Evolutionary conservation across 2,797 vertebrate species (phyloP).

Genomic region (Gymnoscopelus braueri): DNA sequence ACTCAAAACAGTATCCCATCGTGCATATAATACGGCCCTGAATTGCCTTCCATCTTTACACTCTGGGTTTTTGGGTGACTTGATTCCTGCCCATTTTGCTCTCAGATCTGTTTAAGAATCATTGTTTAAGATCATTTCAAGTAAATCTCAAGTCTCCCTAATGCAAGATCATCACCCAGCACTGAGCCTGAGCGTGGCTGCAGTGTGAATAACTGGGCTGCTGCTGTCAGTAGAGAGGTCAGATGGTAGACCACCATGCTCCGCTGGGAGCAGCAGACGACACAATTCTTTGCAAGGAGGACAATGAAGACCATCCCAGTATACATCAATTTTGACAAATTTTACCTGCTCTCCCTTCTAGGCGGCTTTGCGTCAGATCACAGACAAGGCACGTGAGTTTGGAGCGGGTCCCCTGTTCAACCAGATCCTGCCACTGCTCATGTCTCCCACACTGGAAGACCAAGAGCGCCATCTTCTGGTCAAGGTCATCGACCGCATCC

Average conservation of each 20-base stretch:
- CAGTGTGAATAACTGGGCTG: slow-evolving; percentile 58
- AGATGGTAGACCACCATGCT: slow-evolving; percentile 9
- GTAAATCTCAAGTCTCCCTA: not conserved
- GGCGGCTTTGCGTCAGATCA: slow-evolving; percentile 97
- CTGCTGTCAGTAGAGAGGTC: slow-evolving; percentile 49
- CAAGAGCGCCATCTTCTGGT: slow-evolving; percentile 98
- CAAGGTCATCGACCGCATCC: slow-evolving; percentile 98
- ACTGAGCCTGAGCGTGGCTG: slow-evolving; percentile 40
- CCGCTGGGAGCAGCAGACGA: slow-evolving; percentile 47
- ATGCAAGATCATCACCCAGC: slow-evolving; percentile 55
- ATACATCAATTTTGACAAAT: not conserved
- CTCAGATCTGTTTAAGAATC: not conserved
- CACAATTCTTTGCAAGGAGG: not conserved
- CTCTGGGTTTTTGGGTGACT: too few species aligned
- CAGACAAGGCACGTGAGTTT: slow-evolving; percentile 97
- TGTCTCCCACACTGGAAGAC: slow-evolving; percentile 98
- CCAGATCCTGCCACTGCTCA: slow-evolving; percentile 96
- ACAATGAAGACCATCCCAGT: not conserved
- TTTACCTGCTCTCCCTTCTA: slow-evolving; percentile 45
- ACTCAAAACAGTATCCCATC: not conserved
- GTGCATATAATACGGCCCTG: not conserved
- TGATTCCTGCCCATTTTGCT: not conserved
- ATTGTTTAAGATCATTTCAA: not conserved
- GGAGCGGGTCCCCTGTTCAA: slow-evolving; percentile 97
- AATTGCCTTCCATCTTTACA: not conserved